A percentile compares a stretch with the other conserved stretches of the same genome.
These are phyloP conservation scores for Leucophenga montana DNA, from an alignment of 2,888 invertebrate genomes.

Conservation along the genomic window DNA sequence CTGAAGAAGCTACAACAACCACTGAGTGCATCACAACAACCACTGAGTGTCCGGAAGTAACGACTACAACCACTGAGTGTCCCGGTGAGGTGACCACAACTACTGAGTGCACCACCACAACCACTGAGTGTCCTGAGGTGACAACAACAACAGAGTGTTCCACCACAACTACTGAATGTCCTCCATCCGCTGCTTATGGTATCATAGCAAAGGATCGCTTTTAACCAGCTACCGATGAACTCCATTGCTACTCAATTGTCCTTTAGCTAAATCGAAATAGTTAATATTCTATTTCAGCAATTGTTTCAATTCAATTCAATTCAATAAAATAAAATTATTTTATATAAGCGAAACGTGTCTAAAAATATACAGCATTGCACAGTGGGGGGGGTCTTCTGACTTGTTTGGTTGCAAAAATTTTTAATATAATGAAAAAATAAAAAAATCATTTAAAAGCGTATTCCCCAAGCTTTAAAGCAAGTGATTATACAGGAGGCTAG, in stretches of 20 bases:
- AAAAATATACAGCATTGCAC: neutral
- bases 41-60: neutral
- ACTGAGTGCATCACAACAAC: neutral
- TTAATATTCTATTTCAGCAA: neutral
- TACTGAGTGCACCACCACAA: neutral
- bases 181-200: neutral
- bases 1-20: neutral
- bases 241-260: neutral
- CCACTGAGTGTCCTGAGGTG: neutral
- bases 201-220: neutral
- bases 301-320: constrained; percentile 11
- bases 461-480: no score
- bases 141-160: neutral
- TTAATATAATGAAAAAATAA: no score
- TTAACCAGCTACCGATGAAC: neutral
- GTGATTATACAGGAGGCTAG: no score
- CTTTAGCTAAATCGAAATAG: neutral
- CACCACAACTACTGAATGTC: neutral
- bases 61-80: neutral
- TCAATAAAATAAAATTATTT: constrained; percentile 16
- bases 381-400: no score
- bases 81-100: neutral
- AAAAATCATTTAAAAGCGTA: no score
- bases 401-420: no score
- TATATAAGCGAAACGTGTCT: constrained; percentile 16